Evolutionary conservation across 2,888 invertebrate species (phyloP), one percentile per base, ranked within the genome.

Genomic region (Asteroscopus sphinx): DNA sequence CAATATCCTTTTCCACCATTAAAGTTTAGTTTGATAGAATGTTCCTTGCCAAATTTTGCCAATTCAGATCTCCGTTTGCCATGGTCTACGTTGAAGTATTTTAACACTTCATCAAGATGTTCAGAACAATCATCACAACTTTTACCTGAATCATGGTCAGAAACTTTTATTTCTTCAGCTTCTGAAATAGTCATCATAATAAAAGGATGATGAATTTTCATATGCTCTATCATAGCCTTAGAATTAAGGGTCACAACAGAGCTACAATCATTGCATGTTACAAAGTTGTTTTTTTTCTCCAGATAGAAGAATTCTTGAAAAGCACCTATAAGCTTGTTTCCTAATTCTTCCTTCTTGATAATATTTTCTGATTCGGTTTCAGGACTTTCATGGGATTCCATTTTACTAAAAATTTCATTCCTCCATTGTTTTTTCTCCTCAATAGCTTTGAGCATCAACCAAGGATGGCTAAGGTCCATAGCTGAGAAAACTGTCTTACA

Each of bases 1-100:
- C 91, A 92, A 54, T 82, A 88, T 0, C 86, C 89, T 51, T 79
- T 82, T 35, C 80, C 76, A 0, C 88, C 90, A 0, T 84, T 85
- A 16, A 72, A 61, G 48, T 85, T 87, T n/a, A 90, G 55, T 67
- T 81, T 89, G 3, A 92, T 88, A 32, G 56, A 78, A 51, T 88
- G 73, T 5, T 70, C 55, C 57, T 67, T 82, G 1, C 88, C 90
- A 71, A 79, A 91, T 32, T 72, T 60, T 1, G 86, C 79, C 7
- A 88, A 47, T 39, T 85, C 78, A 0, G 78, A 58, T 46, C 89
- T 84, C 3, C 51, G 63, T 59, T 86, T 83, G 0, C 91, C 91
- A 58, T 81, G 64, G 52, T 89, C 87, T 21, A 21, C 21, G 13
- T 46, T 42, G 1, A 52, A 16, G 11, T 33, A 16, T 12, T 8